Conservation (phyloP, 2,113 vertebrate species). For the Syngnathus typhle region DNA sequence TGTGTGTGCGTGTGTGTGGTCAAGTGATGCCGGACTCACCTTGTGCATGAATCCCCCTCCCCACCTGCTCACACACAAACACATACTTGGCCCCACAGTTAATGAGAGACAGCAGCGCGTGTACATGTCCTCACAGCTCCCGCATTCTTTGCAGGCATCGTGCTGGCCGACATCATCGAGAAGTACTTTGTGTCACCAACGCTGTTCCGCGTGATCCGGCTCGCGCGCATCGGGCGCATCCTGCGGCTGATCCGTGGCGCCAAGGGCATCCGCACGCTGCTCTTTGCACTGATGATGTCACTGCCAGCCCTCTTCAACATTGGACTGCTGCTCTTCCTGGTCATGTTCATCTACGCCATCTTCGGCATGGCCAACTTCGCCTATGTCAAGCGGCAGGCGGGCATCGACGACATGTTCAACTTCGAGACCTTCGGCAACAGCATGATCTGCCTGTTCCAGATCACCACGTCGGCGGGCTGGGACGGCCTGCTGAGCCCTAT, state of each 20-base stretch:
- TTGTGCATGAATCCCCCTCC: too few species aligned
- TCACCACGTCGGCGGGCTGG: slow-evolving; percentile 96
- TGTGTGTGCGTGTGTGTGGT: neutral
- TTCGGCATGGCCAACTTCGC: slow-evolving; percentile 98
- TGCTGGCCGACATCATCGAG: slow-evolving; percentile 96
- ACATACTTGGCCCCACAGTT: too few species aligned
- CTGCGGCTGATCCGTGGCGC: slow-evolving; percentile 91
- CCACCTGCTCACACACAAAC: too few species aligned
- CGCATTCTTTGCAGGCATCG: slow-evolving; percentile 74
- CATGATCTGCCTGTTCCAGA: slow-evolving; percentile 98
- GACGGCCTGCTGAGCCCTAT: slow-evolving; percentile 92
- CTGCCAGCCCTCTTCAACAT: slow-evolving; percentile 96
- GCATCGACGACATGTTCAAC: slow-evolving; percentile 98
- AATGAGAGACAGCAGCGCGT: too few species aligned
- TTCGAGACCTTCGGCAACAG: slow-evolving; percentile 97
- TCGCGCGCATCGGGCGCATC: slow-evolving; percentile 91
- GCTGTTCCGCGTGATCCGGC: slow-evolving; percentile 90
- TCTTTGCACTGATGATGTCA: slow-evolving; percentile 99
- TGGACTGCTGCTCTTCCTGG: slow-evolving; percentile 90
- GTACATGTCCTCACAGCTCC: neutral
- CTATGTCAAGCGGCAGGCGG: slow-evolving; percentile 85
- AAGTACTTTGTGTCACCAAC: slow-evolving; percentile 98
- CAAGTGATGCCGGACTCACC: too few species aligned
- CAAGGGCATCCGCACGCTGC: slow-evolving; percentile 92
- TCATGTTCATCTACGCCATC: slow-evolving; percentile 99